Base-by-base conservation (phyloP, 2,888 invertebrate species). In the Blastobasis lacticolella region DNA sequence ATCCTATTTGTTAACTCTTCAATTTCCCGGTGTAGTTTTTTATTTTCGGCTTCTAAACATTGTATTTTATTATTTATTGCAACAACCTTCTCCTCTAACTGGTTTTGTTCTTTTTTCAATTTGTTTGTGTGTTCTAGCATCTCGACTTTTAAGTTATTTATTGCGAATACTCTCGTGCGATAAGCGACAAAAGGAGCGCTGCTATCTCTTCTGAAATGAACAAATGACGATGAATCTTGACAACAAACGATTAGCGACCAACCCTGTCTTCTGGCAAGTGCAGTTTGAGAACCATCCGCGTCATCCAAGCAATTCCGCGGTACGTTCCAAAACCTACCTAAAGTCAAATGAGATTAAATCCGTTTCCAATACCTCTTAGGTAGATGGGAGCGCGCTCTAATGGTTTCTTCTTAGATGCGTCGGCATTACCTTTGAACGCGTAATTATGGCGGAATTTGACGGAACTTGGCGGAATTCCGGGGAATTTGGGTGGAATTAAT, bases 361-460 rank as follows among this genome's bases (percentile, higher is more conserved):
- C 57, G 63, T 59, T 73, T 73, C 65, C 48, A 54, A 57, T 51
- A 49, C 47, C 49, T 38, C 37, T 23, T 23, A 41, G 52, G 57
- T 63, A 61, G 61, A 65, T 61, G 70, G 72, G 73, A 66, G 66
- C 67, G 66, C 66, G 61, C 64, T 65, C 66, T 69, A 73, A 73
- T 68, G 69, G 63, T 60, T 61, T 64, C 59, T 64, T 62, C 64
- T 40, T 67, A 66, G 70, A 69, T 69, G 71, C 76, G 74, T 77
- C 75, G 73, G 74, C 73, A 59, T 69, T 75, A 75, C 78, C 84
- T 86, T 83, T 83, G 81, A 81, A 78, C 75, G 75, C 75, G 78
- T 87, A 86, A 86, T 87, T 86, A 86, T 79, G 77, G 75, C 60
- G 73, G 75, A 78, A 81, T 81, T 80, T 23, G 23, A 23, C 78